Conservation (phyloP, 2,113 vertebrate genomes). For the Desmodus rotundus region DNA sequence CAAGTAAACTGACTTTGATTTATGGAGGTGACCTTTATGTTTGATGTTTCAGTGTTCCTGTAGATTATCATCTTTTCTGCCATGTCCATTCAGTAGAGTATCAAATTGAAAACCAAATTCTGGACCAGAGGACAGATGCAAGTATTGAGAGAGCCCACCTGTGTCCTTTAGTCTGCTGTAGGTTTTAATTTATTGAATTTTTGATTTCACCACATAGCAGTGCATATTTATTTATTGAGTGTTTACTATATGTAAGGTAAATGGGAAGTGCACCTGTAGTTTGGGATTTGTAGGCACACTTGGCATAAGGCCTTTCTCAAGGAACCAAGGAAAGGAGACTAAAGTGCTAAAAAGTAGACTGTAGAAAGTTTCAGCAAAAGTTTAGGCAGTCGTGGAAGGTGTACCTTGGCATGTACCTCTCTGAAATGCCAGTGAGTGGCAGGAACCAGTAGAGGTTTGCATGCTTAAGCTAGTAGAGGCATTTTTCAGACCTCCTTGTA, state of each 20-base stretch:
- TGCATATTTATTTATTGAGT: too few species aligned
- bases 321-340: neutral
- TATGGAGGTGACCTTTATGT: neutral
- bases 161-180: neutral
- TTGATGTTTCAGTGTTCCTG: neutral
- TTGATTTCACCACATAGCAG: neutral
- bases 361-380: neutral
- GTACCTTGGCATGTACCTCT: neutral
- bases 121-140: neutral
- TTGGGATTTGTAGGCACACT: neutral
- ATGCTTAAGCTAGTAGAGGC: too few species aligned
- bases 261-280: neutral
- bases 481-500: neutral
- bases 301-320: neutral
- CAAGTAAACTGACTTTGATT: neutral
- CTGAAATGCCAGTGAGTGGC: neutral
- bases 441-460: neutral
- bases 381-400: neutral
- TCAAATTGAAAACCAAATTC: neutral
- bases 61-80: neutral
- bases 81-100: neutral
- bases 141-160: neutral
- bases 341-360: neutral
- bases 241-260: neutral
- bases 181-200: neutral